Base-by-base conservation (phyloP, 2,888 invertebrate genomes). In the Tetranychus truncatus region DNA sequence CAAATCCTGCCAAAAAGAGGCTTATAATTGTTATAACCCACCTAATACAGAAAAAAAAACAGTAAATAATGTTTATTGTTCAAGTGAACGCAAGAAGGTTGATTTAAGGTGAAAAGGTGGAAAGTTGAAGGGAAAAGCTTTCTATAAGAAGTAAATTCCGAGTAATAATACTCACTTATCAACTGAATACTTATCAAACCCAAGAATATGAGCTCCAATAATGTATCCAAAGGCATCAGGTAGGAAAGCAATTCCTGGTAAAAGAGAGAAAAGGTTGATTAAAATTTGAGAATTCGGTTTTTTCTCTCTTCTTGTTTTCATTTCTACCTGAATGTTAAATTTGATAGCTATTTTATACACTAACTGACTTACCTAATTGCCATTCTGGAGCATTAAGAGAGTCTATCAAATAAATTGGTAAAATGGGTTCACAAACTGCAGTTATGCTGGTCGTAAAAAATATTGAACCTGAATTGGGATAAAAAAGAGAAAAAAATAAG, bases 191-290 rank as follows among this genome's bases (percentile, higher is more conserved):
- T 88, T 45, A 88, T 82, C 71, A 86, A 69, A 83, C 7, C 90
- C 90, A 80, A 91, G 89, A 79, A 88, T 88, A 82, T 91, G 90
- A 0, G 91, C 91, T 45, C 91, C 91, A 67, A 91, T 82, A 77
- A 91, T 86, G 81, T 91, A 92, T 0, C 91, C 91, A 55, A 91
- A 80, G 79, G 91, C 91, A 82, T 92, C 92, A 0, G 92, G 91
- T 77, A 92, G 88, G 80, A 92, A 92, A 6, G 91, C 90, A 0
- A 89, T 88, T 4, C 91, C 91, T 80, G n/a, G 34, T 34, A 34
- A 34, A 34, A 4, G 34, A 34, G 34, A 34, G 34, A 34, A 34
- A 34, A 34, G 3, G 34, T 34, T 34, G 34, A 34, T 34, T 34
- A 34, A 34, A 34, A 34, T 34, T 34, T 34, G 34, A 34, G 34